Evolutionary conservation across 2,113 vertebrate genomes (phyloP), one percentile per base, ranked within the genome.

Genomic region (Pygoscelis antarcticus): DNA sequence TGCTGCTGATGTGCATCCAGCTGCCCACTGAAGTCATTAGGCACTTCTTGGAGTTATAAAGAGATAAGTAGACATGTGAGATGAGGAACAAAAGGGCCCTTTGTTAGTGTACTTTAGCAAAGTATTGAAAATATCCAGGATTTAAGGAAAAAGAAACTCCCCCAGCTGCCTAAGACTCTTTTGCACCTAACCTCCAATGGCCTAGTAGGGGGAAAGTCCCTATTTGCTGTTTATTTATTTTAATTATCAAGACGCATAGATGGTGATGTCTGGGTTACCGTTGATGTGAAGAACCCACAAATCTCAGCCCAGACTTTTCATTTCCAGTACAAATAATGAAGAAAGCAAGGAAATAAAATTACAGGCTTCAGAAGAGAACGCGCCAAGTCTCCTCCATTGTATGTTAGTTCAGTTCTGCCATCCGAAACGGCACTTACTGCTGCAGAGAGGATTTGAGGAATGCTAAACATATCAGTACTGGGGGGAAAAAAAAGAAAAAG

Each of bases 321-420:
- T 22, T 85, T 36, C 30, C 51, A 40, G 11, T 8, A 20, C 11
- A 62, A 94, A 62, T 29, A 36, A 16, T 2, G 38, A 49, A 61
- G 66, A 60, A 38, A 90, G 10, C 11, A 57, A 57, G 46, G 32
- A 58, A 88, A 58, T 49, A 9, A 71, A 36, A 66, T 5, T 7
- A 3, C 36, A 81, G 60, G 46, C 61, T 79, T 49, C 46, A 36
- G 66, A 77, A 82, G 34, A 30, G 49, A 23, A n/a, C 1, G 1
- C 1, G 0, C 36, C 21, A 21, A 32, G 25, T 32, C 40, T 64
- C 25, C 62, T 69, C 22, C 0, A 1, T 6, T 22, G 38, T 21
- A 3, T 1, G 2, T 55, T 1, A 19, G 11, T 32, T 75, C 55
- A 34, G 42, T 40, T 82, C 85, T 60, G 18, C 46, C 51, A 19